Evolutionary conservation across 2,113 vertebrate genomes (phyloP).

Genomic region (Prunella himalayana): DNA sequence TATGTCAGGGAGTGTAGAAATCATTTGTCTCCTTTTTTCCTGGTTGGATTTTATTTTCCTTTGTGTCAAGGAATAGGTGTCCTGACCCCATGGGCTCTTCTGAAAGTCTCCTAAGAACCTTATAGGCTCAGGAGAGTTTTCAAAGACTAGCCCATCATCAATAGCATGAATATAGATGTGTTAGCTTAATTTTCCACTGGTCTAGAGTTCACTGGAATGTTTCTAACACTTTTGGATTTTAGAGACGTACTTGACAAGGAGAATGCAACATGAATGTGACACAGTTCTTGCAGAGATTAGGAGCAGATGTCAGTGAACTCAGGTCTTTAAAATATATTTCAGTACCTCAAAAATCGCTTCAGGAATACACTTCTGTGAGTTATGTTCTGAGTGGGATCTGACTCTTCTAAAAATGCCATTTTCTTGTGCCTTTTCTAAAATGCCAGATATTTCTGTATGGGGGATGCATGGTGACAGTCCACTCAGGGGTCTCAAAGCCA

Average conservation of each 20-base stretch:
- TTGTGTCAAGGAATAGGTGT: not conserved
- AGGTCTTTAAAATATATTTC: conserved; percentile 11
- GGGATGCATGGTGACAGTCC: not conserved
- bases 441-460: not conserved
- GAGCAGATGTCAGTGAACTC: conserved; percentile 34
- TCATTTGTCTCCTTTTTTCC: not conserved
- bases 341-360: not conserved
- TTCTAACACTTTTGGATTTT: conserved; percentile 18
- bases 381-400: not conserved
- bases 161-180: not conserved
- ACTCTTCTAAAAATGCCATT: conserved; percentile 1
- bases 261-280: not conserved
- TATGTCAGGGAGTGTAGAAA: not conserved
- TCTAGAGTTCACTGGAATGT: conserved; percentile 15
- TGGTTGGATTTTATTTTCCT: not conserved
- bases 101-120: not conserved
- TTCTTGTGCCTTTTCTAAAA: conserved; percentile 48
- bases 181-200: not conserved
- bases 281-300: conserved; percentile 22
- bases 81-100: not conserved
- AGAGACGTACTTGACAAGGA: not conserved
- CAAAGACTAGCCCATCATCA: not conserved
- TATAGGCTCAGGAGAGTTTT: not conserved
- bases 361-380: not conserved
- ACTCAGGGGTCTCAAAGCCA: not conserved